phyloP scores from a whole-genome alignment of 2,113 vertebrate genomes.

The Lasiurus borealis region DNA sequence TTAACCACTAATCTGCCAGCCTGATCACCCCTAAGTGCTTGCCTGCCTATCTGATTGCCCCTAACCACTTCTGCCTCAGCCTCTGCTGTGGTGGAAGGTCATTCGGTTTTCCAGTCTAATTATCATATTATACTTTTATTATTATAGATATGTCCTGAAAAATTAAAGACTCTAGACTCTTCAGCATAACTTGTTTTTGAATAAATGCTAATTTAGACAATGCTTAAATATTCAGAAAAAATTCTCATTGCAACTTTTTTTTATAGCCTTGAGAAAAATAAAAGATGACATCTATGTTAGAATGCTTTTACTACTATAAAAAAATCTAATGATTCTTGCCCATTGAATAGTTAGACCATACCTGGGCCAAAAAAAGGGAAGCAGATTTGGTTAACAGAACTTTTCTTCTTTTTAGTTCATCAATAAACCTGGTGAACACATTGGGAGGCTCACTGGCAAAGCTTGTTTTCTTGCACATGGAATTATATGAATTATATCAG shows the following conservation, averaged over 20 bases:
- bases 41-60: too few relatives aligned
- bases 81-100: too few relatives aligned
- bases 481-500: background rate
- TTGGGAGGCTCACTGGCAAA: background rate
- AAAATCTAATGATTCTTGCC: background rate
- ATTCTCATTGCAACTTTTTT: background rate
- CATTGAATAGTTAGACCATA: background rate
- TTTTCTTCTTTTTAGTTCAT: background rate
- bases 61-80: too few relatives aligned
- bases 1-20: too few relatives aligned
- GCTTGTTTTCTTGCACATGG: background rate
- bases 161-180: background rate
- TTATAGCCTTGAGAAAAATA: background rate
- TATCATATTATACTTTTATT: too few relatives aligned
- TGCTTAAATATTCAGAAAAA: background rate
- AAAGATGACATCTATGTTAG: background rate
- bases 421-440: background rate
- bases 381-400: background rate
- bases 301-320: slow-evolving; percentile 9
- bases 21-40: too few relatives aligned
- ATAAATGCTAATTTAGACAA: background rate
- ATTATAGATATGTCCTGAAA: background rate
- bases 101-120: too few relatives aligned
- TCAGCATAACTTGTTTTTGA: background rate
- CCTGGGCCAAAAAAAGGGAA: background rate